These are phyloP conservation scores for Ostrea edulis DNA, from an alignment of 1,140 invertebrate species.

Conservation along the genomic window DNA sequence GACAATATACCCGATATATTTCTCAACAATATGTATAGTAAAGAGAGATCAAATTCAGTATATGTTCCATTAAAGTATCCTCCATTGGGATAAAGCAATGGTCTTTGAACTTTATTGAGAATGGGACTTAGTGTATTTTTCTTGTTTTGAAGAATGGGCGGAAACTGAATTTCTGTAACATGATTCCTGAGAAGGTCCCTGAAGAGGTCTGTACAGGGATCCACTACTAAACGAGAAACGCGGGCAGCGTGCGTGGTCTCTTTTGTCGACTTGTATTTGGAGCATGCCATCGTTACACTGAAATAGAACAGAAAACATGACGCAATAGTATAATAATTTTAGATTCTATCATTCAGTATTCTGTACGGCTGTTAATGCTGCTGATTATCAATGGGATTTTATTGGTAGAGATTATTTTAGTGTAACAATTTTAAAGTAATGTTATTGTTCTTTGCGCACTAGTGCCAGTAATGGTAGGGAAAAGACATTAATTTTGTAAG, in stretches of 20 bases:
- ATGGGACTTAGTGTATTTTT: not conserved
- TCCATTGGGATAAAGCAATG: not conserved
- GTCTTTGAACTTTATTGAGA: not conserved
- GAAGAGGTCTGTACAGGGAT: slow-evolving; percentile 2
- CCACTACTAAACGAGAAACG: not conserved
- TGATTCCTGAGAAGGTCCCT: not conserved
- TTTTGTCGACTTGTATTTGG: not conserved
- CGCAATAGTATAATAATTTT: no score
- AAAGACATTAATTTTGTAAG: no score
- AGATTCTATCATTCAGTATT: no score
- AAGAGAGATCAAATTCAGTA: not conserved
- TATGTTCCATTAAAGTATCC: not conserved
- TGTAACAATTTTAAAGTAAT: no score
- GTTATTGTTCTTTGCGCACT: no score
- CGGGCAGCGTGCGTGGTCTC: slow-evolving; percentile 2
- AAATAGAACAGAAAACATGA: no score
- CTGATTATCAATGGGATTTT: no score
- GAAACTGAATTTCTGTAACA: not conserved
- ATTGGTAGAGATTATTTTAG: no score
- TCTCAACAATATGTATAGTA: slow-evolving; percentile 2
- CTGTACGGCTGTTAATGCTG: no score
- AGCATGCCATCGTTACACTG: not conserved
- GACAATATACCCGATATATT: not conserved
- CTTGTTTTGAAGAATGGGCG: not conserved
- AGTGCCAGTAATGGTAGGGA: no score